These are phyloP conservation scores for Naja naja DNA, from an alignment of 2,113 vertebrate genomes.

Conservation along the genomic window DNA sequence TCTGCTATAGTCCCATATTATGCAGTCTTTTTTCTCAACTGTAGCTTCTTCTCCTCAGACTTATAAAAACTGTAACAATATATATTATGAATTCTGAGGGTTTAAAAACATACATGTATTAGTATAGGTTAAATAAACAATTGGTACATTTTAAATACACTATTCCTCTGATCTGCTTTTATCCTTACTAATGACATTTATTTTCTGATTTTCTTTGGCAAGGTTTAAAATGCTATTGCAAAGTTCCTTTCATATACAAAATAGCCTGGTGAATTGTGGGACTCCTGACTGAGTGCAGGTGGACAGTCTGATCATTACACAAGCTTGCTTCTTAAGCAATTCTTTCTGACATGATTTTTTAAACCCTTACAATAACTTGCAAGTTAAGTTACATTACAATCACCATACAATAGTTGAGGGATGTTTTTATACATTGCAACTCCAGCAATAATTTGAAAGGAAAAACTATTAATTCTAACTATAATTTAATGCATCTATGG, in stretches of 20 bases:
- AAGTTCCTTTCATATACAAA: neutral
- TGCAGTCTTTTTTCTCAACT: neutral
- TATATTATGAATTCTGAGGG: neutral
- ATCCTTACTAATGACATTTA: neutral
- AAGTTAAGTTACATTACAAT: neutral
- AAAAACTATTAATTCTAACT: neutral
- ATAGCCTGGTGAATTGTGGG: neutral
- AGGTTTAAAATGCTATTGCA: neutral
- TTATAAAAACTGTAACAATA: neutral
- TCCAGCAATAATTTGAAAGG: neutral
- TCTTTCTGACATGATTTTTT: neutral
- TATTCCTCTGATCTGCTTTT: neutral
- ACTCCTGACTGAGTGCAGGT: neutral
- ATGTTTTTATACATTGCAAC: neutral
- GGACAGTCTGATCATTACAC: neutral
- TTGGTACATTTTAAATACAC: neutral
- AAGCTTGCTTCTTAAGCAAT: neutral
- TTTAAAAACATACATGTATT: neutral
- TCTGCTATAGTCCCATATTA: neutral
- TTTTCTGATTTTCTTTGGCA: neutral
- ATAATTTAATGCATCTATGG: neutral
- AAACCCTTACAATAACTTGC: neutral
- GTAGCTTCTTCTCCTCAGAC: neutral
- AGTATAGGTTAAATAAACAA: neutral
- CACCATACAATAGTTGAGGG: neutral